These are phyloP conservation scores for Sebastiscus albofasciatus DNA, from an alignment of 2,797 vertebrate species.

Conservation along the genomic window DNA sequence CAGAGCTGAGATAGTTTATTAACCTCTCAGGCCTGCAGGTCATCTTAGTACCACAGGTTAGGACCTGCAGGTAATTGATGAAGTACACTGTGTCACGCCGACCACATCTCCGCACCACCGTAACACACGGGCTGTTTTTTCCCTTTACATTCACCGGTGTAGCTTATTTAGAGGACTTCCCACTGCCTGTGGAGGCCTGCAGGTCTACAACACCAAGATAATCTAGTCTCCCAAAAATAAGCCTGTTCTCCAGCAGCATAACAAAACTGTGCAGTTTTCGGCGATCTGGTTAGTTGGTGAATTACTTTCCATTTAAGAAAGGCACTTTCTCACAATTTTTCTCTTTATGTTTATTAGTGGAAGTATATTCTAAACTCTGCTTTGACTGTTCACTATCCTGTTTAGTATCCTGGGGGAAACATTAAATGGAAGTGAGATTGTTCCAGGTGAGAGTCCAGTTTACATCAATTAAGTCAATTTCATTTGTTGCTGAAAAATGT, in stretches of 20 bases:
- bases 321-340: not conserved
- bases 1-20: constrained; percentile 68
- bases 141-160: constrained; percentile 7
- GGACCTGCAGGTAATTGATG: constrained; percentile 66
- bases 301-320: not conserved
- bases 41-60: constrained; percentile 43
- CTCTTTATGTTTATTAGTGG: not conserved
- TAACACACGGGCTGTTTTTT: not conserved
- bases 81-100: constrained; percentile 37
- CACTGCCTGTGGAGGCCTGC: not conserved
- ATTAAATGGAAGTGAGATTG: not conserved
- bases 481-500: not conserved
- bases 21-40: constrained; percentile 60
- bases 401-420: not conserved
- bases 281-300: not conserved
- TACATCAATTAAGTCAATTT: not conserved
- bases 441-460: not conserved
- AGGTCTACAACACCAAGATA: constrained; percentile 2
- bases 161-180: not conserved
- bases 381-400: not conserved
- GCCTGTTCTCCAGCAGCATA: not conserved
- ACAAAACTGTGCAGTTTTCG: not conserved
- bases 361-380: not conserved
- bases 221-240: not conserved
- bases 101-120: constrained; percentile 15